Percentiles rank a stretch among this genome's conserved stretches.
These are phyloP conservation scores for Ormyrus labotus DNA, from an alignment of 2,888 invertebrate species.

Conservation along the genomic window DNA sequence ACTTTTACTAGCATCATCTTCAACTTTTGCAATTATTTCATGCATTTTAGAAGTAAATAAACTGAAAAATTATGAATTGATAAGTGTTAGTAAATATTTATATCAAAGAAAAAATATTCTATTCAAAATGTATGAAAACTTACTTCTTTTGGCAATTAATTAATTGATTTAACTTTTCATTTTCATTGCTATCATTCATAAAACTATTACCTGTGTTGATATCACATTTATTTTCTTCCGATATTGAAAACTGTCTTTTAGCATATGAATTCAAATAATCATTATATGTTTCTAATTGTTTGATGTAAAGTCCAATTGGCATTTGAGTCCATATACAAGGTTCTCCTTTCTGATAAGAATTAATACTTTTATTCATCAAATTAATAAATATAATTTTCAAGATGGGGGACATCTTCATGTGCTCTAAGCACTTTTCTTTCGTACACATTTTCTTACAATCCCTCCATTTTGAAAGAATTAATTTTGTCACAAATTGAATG, in stretches of 20 bases:
- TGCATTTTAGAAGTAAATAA: slow-evolving; percentile 61
- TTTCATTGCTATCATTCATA: slow-evolving; percentile 59
- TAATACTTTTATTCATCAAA: slow-evolving; percentile 8
- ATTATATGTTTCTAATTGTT: slow-evolving; percentile 68
- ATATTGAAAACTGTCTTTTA: slow-evolving; percentile 65
- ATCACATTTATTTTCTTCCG: slow-evolving; percentile 29
- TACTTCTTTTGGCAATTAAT: slow-evolving; percentile 63
- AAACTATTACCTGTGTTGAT: slow-evolving; percentile 34
- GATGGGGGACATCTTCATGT: too few species aligned
- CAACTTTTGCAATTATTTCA: slow-evolving; percentile 62
- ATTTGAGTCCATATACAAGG: slow-evolving; percentile 71
- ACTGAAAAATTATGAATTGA: slow-evolving; percentile 56
- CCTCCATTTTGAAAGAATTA: too few species aligned
- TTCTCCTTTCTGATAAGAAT: slow-evolving; percentile 63
- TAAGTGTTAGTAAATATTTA: not conserved
- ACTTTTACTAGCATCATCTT: slow-evolving; percentile 57
- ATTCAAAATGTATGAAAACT: slow-evolving; percentile 32
- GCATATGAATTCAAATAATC: slow-evolving; percentile 66
- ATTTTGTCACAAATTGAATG: too few species aligned
- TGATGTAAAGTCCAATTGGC: slow-evolving; percentile 68
- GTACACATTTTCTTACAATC: too few species aligned
- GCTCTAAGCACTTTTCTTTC: too few species aligned
- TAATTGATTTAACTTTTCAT: slow-evolving; percentile 64
- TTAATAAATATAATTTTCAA: not conserved
- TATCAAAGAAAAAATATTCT: slow-evolving; percentile 5